These are phyloP conservation scores for Dromococcyx pavoninus DNA, from an alignment of 2,797 vertebrate species.

Conservation along the genomic window DNA sequence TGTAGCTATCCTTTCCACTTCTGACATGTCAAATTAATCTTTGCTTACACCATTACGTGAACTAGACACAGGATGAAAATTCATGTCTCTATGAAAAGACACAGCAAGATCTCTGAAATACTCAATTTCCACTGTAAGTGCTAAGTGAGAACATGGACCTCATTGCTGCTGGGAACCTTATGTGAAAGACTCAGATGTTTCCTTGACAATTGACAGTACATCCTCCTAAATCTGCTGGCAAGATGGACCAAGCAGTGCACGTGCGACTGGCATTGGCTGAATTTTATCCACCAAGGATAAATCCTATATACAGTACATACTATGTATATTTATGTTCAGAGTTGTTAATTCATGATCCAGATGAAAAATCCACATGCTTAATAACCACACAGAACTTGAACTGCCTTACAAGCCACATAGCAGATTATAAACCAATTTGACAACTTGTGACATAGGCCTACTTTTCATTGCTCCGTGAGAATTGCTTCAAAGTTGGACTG, in stretches of 20 bases:
- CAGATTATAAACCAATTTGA: neutral
- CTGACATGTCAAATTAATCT: constrained; percentile 47
- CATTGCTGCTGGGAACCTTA: neutral
- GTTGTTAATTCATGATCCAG: neutral
- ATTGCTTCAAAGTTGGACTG: neutral
- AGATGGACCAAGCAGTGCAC: neutral
- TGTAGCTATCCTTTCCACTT: constrained; percentile 33
- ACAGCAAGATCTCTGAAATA: neutral
- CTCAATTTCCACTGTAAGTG: neutral
- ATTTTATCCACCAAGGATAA: neutral
- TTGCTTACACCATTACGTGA: constrained; percentile 58
- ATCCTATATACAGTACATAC: neutral
- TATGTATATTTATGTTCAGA: neutral
- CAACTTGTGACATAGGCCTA: rapidly evolving
- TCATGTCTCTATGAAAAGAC: neutral
- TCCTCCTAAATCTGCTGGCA: neutral
- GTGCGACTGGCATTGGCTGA: neutral
- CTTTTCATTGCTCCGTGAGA: neutral
- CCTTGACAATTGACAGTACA: neutral
- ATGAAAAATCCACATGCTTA: neutral
- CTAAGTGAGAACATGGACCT: neutral
- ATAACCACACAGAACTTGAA: neutral
- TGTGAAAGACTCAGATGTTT: neutral
- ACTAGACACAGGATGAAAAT: constrained; percentile 32
- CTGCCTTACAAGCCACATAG: neutral